These are phyloP conservation scores for Zaprionus africanus DNA, from an alignment of 1,140 invertebrate genomes.

Conservation along the genomic window DNA sequence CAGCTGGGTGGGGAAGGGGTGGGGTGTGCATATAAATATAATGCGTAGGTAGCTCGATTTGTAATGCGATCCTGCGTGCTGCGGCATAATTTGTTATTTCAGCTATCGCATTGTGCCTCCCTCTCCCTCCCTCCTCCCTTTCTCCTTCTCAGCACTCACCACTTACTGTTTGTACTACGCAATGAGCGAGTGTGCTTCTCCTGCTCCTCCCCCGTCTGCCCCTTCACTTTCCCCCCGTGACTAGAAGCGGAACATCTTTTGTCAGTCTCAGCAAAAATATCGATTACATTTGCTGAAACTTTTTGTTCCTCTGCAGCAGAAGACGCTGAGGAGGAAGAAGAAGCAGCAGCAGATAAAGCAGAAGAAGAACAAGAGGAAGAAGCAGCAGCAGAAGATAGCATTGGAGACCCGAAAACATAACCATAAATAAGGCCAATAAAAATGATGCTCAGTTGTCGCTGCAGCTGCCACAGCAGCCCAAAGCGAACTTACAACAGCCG, in stretches of 20 bases:
- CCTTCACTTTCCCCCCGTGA: not conserved
- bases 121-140: not conserved
- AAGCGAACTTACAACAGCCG: slow-evolving; percentile 9
- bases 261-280: slow-evolving; percentile 49
- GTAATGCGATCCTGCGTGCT: slow-evolving; percentile 77
- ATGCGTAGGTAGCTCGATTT: slow-evolving; percentile 11
- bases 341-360: not conserved
- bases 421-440: slow-evolving; percentile 80
- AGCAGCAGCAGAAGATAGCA: slow-evolving; percentile 31
- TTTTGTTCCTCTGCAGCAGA: slow-evolving; percentile 11
- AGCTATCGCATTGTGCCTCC: slow-evolving; percentile 57
- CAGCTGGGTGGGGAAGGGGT: slow-evolving; percentile 9
- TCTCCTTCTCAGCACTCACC: not conserved
- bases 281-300: slow-evolving; percentile 57
- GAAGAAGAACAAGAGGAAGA: slow-evolving; percentile 17
- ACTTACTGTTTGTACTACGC: slow-evolving; percentile 15
- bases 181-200: slow-evolving; percentile 15
- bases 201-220: not conserved
- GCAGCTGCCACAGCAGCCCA: slow-evolving; percentile 31
- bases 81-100: slow-evolving; percentile 78
- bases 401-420: slow-evolving; percentile 54
- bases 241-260: slow-evolving; percentile 39
- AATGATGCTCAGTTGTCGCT: slow-evolving; percentile 78
- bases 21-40: slow-evolving; percentile 6
- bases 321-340: not conserved